A percentile compares a stretch with the other conserved stretches of the same genome.
Conservation (phyloP, 2,113 vertebrate genomes). For the Cynocephalus volans region DNA sequence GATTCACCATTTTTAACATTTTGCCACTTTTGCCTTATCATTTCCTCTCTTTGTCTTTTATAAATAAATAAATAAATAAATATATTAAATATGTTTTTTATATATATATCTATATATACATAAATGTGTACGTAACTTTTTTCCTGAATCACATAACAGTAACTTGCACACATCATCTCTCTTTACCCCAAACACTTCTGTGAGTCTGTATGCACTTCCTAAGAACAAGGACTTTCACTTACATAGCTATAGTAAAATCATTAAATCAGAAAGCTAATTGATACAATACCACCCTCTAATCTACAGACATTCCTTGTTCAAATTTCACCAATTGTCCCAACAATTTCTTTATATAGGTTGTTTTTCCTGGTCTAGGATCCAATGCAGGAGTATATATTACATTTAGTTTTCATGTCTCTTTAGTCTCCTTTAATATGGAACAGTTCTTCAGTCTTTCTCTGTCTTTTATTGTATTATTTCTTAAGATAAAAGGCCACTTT, state of each 20-base stretch:
- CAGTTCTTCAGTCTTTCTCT: background rate
- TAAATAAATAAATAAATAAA: background rate
- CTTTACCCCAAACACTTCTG: background rate
- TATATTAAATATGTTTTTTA: background rate
- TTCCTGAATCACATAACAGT: background rate
- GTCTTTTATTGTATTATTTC: constrained; percentile 12
- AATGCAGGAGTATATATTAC: background rate
- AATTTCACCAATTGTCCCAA: background rate
- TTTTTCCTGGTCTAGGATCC: background rate
- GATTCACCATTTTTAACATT: background rate
- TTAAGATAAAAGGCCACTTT: constrained; percentile 18
- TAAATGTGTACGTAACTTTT: background rate
- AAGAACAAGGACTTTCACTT: constrained; percentile 22
- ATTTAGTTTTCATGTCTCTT: background rate
- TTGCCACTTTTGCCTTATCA: background rate
- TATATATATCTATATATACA: background rate
- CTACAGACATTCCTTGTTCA: background rate
- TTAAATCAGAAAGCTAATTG: constrained; percentile 30
- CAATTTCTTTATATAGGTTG: background rate
- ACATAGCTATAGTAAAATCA: background rate
- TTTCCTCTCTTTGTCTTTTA: background rate
- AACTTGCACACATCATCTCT: background rate
- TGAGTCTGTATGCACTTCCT: constrained; percentile 14
- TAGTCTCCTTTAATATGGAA: background rate
- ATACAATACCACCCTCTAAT: background rate